Evolutionary conservation across 1,140 invertebrate genomes (phyloP).

Genomic region (Nomia melanderi): DNA sequence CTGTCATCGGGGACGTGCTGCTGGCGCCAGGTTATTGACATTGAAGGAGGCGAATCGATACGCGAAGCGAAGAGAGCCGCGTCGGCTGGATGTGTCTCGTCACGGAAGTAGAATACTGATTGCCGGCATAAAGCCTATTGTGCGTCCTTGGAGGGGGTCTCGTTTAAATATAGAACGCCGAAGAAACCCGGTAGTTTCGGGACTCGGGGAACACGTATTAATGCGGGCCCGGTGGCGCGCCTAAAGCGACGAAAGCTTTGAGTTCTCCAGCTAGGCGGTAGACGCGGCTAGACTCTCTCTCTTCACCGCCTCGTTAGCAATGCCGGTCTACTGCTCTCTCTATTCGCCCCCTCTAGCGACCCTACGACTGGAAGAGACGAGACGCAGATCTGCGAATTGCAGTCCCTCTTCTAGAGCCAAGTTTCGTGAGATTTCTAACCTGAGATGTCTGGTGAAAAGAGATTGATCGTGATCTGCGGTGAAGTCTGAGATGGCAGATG

Average conservation of each 20-base stretch:
- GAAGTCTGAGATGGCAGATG: too few relatives aligned
- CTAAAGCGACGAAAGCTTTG: slow-evolving; percentile 18
- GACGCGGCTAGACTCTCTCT: background rate
- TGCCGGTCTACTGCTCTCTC: background rate
- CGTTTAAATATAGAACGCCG: slow-evolving; percentile 57
- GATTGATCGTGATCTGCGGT: too few relatives aligned
- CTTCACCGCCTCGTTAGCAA: slow-evolving; percentile 5
- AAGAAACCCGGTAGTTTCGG: slow-evolving; percentile 1
- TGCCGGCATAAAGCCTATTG: slow-evolving; percentile 58
- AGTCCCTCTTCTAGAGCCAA: slow-evolving; percentile 8
- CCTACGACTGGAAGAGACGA: too few relatives aligned
- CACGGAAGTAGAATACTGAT: slow-evolving; percentile 57
- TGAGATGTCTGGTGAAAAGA: too few relatives aligned
- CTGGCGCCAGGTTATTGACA: slow-evolving; percentile 54
- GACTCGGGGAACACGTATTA: background rate
- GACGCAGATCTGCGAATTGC: background rate
- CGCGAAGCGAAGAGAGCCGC: background rate
- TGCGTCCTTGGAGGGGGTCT: slow-evolving; percentile 10
- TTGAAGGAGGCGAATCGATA: slow-evolving; percentile 52
- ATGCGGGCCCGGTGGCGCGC: slow-evolving; percentile 16
- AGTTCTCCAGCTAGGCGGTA: background rate
- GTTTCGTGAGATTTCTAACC: slow-evolving; percentile 9
- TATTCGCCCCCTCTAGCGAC: too few relatives aligned
- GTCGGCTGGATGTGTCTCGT: slow-evolving; percentile 48
- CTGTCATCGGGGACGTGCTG: slow-evolving; percentile 11